phyloP scores from a whole-genome alignment of 2,113 vertebrate species.

The Erythrolamprus reginae region DNA sequence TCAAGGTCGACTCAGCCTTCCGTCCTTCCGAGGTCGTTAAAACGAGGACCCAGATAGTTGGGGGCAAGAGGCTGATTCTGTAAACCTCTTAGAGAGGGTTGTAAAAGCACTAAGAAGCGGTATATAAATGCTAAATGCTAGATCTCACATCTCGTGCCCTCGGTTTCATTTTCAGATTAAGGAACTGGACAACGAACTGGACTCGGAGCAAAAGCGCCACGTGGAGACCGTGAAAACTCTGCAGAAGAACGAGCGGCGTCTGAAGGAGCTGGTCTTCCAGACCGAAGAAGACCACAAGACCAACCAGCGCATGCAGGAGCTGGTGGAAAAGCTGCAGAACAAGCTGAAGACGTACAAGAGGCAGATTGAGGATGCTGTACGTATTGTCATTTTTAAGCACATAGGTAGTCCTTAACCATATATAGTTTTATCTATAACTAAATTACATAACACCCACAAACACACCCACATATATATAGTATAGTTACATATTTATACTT shows the following conservation, averaged over 20 bases:
- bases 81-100: too few species aligned
- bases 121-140: too few species aligned
- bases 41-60: too few species aligned
- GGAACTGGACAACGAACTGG: constrained; percentile 66
- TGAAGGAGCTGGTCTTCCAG: constrained; percentile 71
- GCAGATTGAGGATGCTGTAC: constrained; percentile 63
- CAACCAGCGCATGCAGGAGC: constrained; percentile 68
- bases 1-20: too few species aligned
- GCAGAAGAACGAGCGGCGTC: constrained; percentile 60
- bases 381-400: neutral
- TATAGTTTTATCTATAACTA: too few species aligned
- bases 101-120: too few species aligned
- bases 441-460: too few species aligned
- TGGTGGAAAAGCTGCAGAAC: constrained; percentile 69
- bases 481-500: too few species aligned
- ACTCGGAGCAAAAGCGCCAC: constrained; percentile 64
- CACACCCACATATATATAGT: too few species aligned
- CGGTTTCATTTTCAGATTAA: constrained; percentile 53
- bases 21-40: too few species aligned
- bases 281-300: constrained; percentile 70
- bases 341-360: constrained; percentile 70
- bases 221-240: constrained; percentile 64
- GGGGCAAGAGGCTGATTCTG: too few species aligned
- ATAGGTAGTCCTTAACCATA: neutral
- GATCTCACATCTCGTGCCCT: neutral